These are phyloP conservation scores for Gymnodraco acuticeps DNA, from an alignment of 2,797 vertebrate genomes.

Conservation along the genomic window DNA sequence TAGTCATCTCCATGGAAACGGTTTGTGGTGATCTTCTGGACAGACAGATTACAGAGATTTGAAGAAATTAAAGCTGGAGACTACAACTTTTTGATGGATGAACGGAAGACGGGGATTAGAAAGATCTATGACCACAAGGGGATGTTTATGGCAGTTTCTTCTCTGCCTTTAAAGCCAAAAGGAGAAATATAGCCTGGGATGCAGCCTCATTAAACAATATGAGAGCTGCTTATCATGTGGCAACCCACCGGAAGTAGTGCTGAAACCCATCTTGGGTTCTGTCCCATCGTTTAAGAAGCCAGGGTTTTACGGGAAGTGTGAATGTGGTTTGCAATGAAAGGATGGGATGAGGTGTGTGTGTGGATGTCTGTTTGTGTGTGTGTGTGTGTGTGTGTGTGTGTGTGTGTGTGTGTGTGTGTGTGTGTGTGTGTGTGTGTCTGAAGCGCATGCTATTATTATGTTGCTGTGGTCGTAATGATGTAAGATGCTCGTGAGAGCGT, in stretches of 20 bases:
- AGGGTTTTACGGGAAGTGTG: slow-evolving; percentile 80
- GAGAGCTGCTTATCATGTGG: slow-evolving; percentile 78
- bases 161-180: slow-evolving; percentile 64
- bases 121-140: slow-evolving; percentile 58
- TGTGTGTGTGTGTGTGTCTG: slow-evolving; percentile 48
- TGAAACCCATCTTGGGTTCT: slow-evolving; percentile 68
- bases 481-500: slow-evolving; percentile 74
- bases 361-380: slow-evolving; percentile 25
- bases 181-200: slow-evolving; percentile 59
- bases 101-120: slow-evolving; percentile 37
- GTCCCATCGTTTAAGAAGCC: slow-evolving; percentile 72
- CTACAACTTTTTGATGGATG: slow-evolving; percentile 55
- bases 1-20: slow-evolving; percentile 34
- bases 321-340: slow-evolving; percentile 79
- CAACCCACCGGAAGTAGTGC: slow-evolving; percentile 68
- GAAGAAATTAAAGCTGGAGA: slow-evolving; percentile 53
- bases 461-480: slow-evolving; percentile 81
- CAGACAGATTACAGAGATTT: slow-evolving; percentile 53
- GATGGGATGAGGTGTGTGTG: slow-evolving; percentile 70
- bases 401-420: slow-evolving; percentile 49
- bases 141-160: slow-evolving; percentile 58
- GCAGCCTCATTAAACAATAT: slow-evolving; percentile 74
- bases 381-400: slow-evolving; percentile 27
- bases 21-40: slow-evolving; percentile 43
- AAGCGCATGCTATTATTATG: slow-evolving; percentile 79